A percentile compares a stretch with the other conserved stretches of the same genome.
Conservation (phyloP, 2,113 vertebrate genomes). For the Sisor rabdophorus region DNA sequence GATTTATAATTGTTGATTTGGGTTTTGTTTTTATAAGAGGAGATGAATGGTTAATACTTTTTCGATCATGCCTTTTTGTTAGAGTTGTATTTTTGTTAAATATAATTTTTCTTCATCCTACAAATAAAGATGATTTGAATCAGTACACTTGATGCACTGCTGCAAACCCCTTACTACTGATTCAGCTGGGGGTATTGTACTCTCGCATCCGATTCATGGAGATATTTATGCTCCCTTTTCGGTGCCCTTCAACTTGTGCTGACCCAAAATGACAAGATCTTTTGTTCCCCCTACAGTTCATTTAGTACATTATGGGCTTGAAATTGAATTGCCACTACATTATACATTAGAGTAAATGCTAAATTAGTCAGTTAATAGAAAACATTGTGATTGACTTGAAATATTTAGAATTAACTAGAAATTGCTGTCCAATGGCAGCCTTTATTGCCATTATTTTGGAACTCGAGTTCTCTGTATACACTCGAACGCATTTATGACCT, state of each 20-base stretch:
- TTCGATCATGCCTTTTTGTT: not conserved
- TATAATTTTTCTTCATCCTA: too few species aligned
- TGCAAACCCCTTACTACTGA: not conserved
- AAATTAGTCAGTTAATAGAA: not conserved
- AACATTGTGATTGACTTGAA: not conserved
- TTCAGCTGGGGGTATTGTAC: not conserved
- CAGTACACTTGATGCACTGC: not conserved
- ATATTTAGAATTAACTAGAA: not conserved
- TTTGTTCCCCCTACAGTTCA: not conserved
- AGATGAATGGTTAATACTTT: not conserved
- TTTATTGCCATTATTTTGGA: not conserved
- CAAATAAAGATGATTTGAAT: not conserved
- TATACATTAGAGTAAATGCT: too few species aligned
- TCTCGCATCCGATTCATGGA: not conserved
- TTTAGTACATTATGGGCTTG: not conserved
- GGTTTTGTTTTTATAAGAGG: not conserved
- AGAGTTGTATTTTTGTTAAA: too few species aligned
- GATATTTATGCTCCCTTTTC: not conserved
- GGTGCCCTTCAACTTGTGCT: not conserved
- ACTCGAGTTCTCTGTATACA: slow-evolving; percentile 46
- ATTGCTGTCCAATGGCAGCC: not conserved
- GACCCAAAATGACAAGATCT: not conserved
- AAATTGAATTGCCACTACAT: not conserved
- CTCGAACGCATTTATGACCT: slow-evolving; percentile 51
- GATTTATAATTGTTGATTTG: not conserved